phyloP scores from a whole-genome alignment of 2,797 vertebrate species.

The Erpetoichthys calabaricus region DNA sequence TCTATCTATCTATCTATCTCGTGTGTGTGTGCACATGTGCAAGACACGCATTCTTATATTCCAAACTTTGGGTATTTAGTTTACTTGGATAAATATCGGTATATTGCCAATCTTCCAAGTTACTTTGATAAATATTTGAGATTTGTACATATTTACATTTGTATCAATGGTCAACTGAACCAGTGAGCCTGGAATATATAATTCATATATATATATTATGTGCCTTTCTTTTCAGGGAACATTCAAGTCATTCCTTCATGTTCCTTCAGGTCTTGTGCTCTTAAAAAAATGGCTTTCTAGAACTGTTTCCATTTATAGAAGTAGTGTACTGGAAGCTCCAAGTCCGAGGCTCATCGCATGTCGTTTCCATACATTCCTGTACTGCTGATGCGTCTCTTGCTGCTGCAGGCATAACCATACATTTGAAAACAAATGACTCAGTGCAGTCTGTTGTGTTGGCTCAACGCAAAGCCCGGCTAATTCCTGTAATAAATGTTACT shows the following conservation, averaged over 20 bases:
- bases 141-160: too few species aligned
- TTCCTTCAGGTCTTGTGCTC: constrained; percentile 15
- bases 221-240: too few species aligned
- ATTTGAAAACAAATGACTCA: constrained; percentile 35
- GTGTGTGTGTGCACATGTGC: too few species aligned
- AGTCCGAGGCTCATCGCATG: constrained; percentile 47
- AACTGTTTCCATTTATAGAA: constrained; percentile 42
- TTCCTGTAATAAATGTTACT: constrained; percentile 25
- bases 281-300: neutral
- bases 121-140: too few species aligned
- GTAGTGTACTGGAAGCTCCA: constrained; percentile 37
- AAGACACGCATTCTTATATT: neutral
- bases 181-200: too few species aligned
- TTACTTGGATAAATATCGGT: too few species aligned
- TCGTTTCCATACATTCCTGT: constrained; percentile 54
- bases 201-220: too few species aligned
- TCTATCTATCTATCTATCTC: too few species aligned
- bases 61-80: too few species aligned
- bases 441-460: constrained; percentile 29
- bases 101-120: too few species aligned
- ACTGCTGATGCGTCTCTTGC: constrained; percentile 41
- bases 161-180: too few species aligned
- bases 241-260: too few species aligned
- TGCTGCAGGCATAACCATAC: constrained; percentile 43
- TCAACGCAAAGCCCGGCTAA: constrained; percentile 23